Evolutionary conservation across 1,140 invertebrate species (phyloP), one percentile per base, ranked within the genome.

Genomic region (Polypedilum vanderplanki): DNA sequence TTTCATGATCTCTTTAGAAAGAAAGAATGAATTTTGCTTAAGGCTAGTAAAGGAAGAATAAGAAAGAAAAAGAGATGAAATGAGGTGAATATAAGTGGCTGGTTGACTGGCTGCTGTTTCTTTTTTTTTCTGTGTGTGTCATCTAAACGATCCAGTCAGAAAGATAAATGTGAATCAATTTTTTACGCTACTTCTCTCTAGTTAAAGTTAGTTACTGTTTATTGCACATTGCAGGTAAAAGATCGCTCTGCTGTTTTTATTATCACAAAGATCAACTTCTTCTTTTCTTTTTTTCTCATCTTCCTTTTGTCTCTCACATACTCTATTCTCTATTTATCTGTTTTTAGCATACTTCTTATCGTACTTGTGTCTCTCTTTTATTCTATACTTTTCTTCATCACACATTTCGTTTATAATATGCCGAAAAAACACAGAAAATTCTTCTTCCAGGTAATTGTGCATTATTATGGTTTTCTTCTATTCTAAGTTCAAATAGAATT

Each of bases 161-260:
- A 12, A 57, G 46, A 57, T 57, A 57, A 57, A 57, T 57, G 12
- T 57, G 46, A 57, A 57, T 57, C 46, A 57, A 57, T 57, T 57
- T 57, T 57, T 57, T 57, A 57, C 46, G 46, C 46, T 57, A 57
- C 46, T 57, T 57, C 46, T n/a, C n/a, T 57, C 46, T n/a, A 57
- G 46, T n/a, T 57, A 33, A 33, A 33, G 24, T 33, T 33, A 33
- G 24, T 33, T 33, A 33, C 24, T 33, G 24, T 57, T 57, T 57
- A 57, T 57, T 57, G 12, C 46, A 33, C 5, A 33, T 33, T 33
- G 24, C 24, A 33, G 24, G 24, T 33, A 33, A 33, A 33, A 33
- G 24, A 33, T 33, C 24, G 24, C 24, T 33, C 24, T 33, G 24
- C 24, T 33, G 24, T 33, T 33, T 33, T 33, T 33, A 33, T 33